Evolutionary conservation across 53 echinoderm and acorn worm genomes (phyloP).

Genomic region (Hippasteria phrygiana): DNA sequence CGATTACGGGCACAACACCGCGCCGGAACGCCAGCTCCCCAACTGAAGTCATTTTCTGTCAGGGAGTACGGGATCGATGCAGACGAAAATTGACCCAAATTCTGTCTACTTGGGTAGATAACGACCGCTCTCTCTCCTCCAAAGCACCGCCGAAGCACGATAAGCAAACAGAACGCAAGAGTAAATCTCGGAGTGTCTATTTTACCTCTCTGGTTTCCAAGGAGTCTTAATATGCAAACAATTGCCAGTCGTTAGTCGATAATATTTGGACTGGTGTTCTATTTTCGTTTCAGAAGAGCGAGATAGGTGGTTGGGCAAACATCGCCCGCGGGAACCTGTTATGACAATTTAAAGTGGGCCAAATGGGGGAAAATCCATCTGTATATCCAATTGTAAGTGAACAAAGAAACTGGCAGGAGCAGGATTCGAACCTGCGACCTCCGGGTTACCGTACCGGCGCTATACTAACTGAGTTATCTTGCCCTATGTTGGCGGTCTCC

Average conservation of each 20-base stretch:
- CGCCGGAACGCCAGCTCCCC: neutral
- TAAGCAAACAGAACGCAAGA: slow-evolving; percentile 1
- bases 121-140: neutral
- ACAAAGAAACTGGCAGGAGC: too few species aligned
- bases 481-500: too few species aligned
- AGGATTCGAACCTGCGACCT: too few species aligned
- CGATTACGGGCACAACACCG: too few species aligned
- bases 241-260: neutral
- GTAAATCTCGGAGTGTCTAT: neutral
- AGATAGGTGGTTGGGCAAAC: too few species aligned
- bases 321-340: too few species aligned
- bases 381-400: too few species aligned
- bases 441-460: too few species aligned
- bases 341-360: too few species aligned
- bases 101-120: neutral
- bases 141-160: neutral
- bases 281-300: neutral
- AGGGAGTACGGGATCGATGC: neutral
- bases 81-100: neutral
- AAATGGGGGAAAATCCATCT: too few species aligned
- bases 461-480: too few species aligned
- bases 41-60: neutral
- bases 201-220: neutral
- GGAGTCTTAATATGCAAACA: neutral
- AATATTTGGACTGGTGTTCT: neutral